Percentiles rank a stretch among this genome's conserved stretches.
phyloP scores from a whole-genome alignment of 2,888 invertebrate species.

The Noctuana brunneofusca region DNA sequence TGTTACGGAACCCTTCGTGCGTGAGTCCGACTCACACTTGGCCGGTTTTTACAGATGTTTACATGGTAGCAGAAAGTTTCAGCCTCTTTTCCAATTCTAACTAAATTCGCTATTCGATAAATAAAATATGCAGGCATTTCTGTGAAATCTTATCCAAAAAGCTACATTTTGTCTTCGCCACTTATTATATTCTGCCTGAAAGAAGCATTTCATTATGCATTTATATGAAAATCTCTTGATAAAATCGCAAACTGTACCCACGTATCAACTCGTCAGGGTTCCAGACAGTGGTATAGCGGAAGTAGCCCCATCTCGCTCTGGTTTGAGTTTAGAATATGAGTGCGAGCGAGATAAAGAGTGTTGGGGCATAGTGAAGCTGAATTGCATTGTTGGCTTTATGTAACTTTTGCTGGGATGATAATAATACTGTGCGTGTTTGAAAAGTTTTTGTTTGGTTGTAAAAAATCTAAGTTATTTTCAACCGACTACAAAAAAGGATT shows the following conservation, averaged over 20 bases:
- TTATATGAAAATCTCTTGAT: background rate
- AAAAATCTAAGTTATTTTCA: too few species aligned
- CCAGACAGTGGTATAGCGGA: background rate
- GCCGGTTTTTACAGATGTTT: too few species aligned
- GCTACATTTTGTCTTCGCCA: background rate
- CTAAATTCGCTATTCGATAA: background rate
- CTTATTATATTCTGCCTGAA: background rate
- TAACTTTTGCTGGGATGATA: too few species aligned
- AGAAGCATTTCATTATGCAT: constrained; percentile 1
- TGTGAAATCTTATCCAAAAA: background rate
- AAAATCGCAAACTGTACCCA: background rate
- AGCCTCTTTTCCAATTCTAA: too few species aligned
- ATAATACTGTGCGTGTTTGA: too few species aligned
- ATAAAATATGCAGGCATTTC: background rate
- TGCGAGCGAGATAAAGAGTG: background rate
- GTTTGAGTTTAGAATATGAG: background rate
- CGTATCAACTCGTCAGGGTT: constrained; percentile 3
- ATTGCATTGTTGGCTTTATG: too few species aligned
- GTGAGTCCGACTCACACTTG: too few species aligned
- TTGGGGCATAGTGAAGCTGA: too few species aligned
- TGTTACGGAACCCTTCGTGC: too few species aligned
- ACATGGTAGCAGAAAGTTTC: too few species aligned
- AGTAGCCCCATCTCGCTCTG: background rate
- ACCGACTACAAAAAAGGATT: too few species aligned
- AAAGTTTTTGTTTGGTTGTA: too few species aligned